Percentiles rank a stretch among this genome's conserved stretches.
phyloP scores from a whole-genome alignment of 2,113 vertebrate species.

The Clupea harengus region DNA sequence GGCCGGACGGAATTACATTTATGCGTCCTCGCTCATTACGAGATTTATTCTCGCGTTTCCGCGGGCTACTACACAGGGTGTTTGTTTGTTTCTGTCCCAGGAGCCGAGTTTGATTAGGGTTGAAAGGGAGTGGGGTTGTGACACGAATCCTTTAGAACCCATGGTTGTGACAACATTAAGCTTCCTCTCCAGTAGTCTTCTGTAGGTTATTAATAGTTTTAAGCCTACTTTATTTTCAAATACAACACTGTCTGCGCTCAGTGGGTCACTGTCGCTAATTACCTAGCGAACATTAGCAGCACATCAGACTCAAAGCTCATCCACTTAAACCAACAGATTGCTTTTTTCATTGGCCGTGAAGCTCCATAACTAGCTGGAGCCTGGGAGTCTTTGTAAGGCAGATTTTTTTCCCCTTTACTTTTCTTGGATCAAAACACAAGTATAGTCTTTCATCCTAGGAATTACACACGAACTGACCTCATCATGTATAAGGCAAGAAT shows the following conservation, averaged over 20 bases:
- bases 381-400: constrained; percentile 42
- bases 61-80: background rate
- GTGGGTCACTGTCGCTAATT: background rate
- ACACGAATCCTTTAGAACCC: constrained; percentile 7
- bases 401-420: constrained; percentile 43
- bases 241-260: background rate
- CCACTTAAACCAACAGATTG: constrained; percentile 14
- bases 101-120: constrained; percentile 8
- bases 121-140: constrained; percentile 17
- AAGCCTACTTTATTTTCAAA: constrained; percentile 5
- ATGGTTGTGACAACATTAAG: constrained; percentile 3
- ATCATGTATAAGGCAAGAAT: constrained; percentile 39
- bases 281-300: background rate
- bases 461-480: constrained; percentile 49
- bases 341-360: constrained; percentile 9
- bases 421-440: constrained; percentile 47
- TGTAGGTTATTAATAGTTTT: constrained; percentile 4
- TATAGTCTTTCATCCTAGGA: constrained; percentile 53
- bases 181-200: background rate
- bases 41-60: background rate
- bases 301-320: background rate
- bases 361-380: background rate
- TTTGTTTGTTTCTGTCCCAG: constrained; percentile 7
- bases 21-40: background rate
- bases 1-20: constrained; percentile 22